Base-by-base conservation (phyloP, 2,113 vertebrate genomes). In the Odobenus rosmarus region DNA sequence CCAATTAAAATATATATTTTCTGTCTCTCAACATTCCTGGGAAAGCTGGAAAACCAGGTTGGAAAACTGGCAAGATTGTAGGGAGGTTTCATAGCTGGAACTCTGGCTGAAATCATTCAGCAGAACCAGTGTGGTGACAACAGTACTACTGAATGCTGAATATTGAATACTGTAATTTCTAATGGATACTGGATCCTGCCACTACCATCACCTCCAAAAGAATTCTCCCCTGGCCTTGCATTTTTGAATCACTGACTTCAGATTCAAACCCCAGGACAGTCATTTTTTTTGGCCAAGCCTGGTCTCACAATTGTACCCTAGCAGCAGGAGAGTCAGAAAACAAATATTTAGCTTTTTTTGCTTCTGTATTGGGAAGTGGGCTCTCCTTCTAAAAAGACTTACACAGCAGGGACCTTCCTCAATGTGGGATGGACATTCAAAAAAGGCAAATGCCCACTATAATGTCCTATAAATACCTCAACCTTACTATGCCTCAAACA, bases 51-150 rank as follows among this genome's bases (percentile, higher is more conserved):
- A 51, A 76, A 69, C 51, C 4, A 24, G 28, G 23, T 62, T 88
- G 36, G 72, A 88, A 95, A 96, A 87, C 18, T 96, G 64, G 46
- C 55, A 96, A 95, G 80, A 82, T 2, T 81, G n/a, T 79, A 57
- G 18, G n/a, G 42, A 93, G 19, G 49, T 76, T 94, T 89, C 28
- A 77, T 62, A 86, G 2, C 19, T 82, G 71, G 49, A n/a, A 82
- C 46, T 71, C 59, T 87, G 72, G 24, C 49, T 91, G 86, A 90
- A 94, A 83, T 88, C 67, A 72, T 23, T 92, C 15, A 96, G 53
- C 76, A 51, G 53, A 95, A 61, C 53, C 46, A 67, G 23, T 21
- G n/a, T 84, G 19, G 69, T 67, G 19, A 83, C 59, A 42, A 92
- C 36, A 94, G 13, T 51, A 31, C 39, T 84, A 8, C 49, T 87